phyloP scores from a whole-genome alignment of 53 echinoderm and acorn worm genomes.

The Crossaster papposus region DNA sequence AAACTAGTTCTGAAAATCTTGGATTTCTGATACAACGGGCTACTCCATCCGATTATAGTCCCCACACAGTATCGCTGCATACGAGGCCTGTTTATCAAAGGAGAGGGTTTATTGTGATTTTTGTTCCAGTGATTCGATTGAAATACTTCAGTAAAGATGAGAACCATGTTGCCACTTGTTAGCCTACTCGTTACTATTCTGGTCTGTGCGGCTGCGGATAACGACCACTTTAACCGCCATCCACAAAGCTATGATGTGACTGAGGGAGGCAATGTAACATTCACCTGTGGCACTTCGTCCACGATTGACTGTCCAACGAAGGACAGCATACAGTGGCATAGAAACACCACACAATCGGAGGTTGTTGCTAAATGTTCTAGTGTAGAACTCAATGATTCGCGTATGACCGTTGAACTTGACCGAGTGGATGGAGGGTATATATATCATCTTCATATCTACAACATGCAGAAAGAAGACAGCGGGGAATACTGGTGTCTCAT shows the following conservation, averaged over 20 bases:
- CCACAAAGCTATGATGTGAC: background rate
- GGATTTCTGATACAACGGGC: too few relatives aligned
- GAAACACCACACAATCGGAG: background rate
- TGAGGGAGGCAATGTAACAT: background rate
- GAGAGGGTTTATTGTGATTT: too few relatives aligned
- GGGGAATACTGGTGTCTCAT: background rate
- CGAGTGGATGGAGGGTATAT: background rate
- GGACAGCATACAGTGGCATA: background rate
- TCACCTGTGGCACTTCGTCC: background rate
- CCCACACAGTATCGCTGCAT: too few relatives aligned
- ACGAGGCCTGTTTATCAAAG: too few relatives aligned
- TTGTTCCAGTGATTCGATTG: too few relatives aligned
- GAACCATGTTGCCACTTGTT: background rate
- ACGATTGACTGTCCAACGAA: background rate
- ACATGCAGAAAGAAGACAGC: background rate
- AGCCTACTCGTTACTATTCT: background rate
- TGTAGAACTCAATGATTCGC: background rate
- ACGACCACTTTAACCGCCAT: background rate
- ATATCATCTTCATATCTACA: background rate
- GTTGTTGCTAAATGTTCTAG: too few relatives aligned
- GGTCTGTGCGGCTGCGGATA: background rate
- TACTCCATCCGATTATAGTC: too few relatives aligned
- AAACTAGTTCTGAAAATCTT: too few relatives aligned
- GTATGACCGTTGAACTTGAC: background rate
- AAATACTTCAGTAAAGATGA: background rate